Evolutionary conservation across 1,140 invertebrate genomes (phyloP), one percentile per base, ranked within the genome.

Genomic region (Dufourea novaeangliae): DNA sequence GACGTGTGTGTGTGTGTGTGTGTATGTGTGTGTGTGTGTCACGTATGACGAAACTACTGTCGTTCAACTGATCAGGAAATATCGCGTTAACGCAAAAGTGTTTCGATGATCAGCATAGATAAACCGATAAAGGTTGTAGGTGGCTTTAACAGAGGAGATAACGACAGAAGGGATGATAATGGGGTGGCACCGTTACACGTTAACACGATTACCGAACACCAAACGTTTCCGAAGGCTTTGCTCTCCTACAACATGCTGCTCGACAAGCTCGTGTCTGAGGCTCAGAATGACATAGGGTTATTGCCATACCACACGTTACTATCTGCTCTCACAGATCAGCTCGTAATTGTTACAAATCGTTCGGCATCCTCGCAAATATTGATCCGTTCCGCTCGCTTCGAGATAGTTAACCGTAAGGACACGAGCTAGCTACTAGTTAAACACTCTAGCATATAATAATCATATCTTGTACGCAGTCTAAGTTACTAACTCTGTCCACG

Each of bases 341-440:
- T 77, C 72, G 74, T 87, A 87, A 87, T 87, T 88, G 86, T 86
- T 86, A 87, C 86, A 86, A 87, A 88, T 88, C 79, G 86, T 64
- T 78, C 41, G 63, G 69, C 57, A 59, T 61, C 29, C 70, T 75
- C 64, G 85, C 70, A 74, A 74, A 86, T 79, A 79, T 82, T 84
- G 78, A 86, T 83, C 81, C 56, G n/a, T 2, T n/a, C 32, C 32
- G 54, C 27, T 64, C 52, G 34, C 63, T 62, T 41, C 32, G 34
- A 17, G 67, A 32, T 77, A 74, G 67, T 78, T 62, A 34, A 4
- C 46, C 39, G 62, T 46, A 59, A 61, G 70, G 63, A 62, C 25
- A 52, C 63, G 22, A n/a, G n/a, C 10, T 37, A 46, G n/a, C 34
- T 37, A 37, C 34, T 37, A 37, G 34, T 37, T 37, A 37, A 37